Evolutionary conservation across 2,888 invertebrate species (phyloP).

Genomic region (Apeira syringaria): DNA sequence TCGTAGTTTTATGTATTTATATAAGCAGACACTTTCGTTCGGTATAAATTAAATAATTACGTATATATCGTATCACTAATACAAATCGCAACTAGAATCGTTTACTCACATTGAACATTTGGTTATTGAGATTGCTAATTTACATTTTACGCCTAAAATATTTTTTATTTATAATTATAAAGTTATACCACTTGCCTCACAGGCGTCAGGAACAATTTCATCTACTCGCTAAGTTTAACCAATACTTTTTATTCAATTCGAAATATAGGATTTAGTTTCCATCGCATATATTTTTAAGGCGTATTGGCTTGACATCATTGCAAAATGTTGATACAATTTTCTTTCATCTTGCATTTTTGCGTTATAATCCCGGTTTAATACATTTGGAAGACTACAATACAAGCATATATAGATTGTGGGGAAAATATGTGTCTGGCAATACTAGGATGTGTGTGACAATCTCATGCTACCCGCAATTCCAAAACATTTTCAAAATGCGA

Average conservation of each 20-base stretch:
- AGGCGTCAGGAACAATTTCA: slow-evolving; percentile 83
- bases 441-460: slow-evolving; percentile 2
- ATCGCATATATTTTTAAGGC: slow-evolving; percentile 69
- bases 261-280: slow-evolving; percentile 71
- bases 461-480: slow-evolving; percentile 7
- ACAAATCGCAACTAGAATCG: slow-evolving; percentile 80
- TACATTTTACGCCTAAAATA: slow-evolving; percentile 68
- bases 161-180: slow-evolving; percentile 61
- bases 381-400: slow-evolving; percentile 17
- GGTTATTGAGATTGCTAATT: slow-evolving; percentile 78
- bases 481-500: slow-evolving; percentile 12
- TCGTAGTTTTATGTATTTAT: slow-evolving; percentile 80
- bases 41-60: slow-evolving; percentile 83
- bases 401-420: slow-evolving; percentile 2
- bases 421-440: not conserved
- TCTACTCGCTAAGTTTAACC: slow-evolving; percentile 79
- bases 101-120: slow-evolving; percentile 82
- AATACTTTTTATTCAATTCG: slow-evolving; percentile 63
- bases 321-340: not conserved
- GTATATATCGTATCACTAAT: slow-evolving; percentile 83
- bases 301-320: slow-evolving; percentile 8
- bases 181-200: slow-evolving; percentile 79
- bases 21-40: slow-evolving; percentile 80
- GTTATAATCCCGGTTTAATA: not conserved
- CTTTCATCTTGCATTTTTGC: too few relatives aligned